These are phyloP conservation scores for Threskiornis aethiopicus DNA, from an alignment of 2,797 vertebrate genomes.

Conservation along the genomic window DNA sequence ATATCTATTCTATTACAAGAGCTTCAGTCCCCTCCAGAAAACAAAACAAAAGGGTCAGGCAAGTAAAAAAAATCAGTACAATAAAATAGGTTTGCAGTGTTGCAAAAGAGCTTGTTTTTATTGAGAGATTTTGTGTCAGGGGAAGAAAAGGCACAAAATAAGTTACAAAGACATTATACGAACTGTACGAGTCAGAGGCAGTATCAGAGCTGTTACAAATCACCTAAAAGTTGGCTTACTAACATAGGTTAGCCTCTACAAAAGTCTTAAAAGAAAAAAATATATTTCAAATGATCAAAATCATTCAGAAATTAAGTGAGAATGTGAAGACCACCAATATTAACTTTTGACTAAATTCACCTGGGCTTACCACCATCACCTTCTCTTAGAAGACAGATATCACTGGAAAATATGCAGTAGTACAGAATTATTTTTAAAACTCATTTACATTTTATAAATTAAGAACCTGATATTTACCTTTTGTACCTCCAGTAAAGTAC, in stretches of 20 bases:
- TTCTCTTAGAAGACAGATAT: background rate
- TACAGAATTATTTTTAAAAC: background rate
- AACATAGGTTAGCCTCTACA: background rate
- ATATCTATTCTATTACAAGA: constrained; percentile 39
- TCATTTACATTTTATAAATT: background rate
- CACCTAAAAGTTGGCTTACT: background rate
- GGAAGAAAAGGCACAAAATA: constrained; percentile 63
- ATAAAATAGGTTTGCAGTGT: background rate
- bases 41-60: constrained; percentile 22
- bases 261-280: background rate
- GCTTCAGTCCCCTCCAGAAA: constrained; percentile 21
- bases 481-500: background rate
- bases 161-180: constrained; percentile 40
- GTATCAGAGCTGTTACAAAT: constrained; percentile 43
- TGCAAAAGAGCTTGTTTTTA: constrained; percentile 56
- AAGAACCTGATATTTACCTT: background rate
- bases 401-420: background rate
- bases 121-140: constrained; percentile 34
- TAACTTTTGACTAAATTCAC: background rate
- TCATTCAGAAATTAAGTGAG: background rate
- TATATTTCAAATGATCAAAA: background rate
- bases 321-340: background rate
- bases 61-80: constrained; percentile 1
- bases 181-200: constrained; percentile 18
- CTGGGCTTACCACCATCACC: background rate